Conservation (phyloP, 2,113 vertebrate species). For the Ornithorhynchus anatinus region DNA sequence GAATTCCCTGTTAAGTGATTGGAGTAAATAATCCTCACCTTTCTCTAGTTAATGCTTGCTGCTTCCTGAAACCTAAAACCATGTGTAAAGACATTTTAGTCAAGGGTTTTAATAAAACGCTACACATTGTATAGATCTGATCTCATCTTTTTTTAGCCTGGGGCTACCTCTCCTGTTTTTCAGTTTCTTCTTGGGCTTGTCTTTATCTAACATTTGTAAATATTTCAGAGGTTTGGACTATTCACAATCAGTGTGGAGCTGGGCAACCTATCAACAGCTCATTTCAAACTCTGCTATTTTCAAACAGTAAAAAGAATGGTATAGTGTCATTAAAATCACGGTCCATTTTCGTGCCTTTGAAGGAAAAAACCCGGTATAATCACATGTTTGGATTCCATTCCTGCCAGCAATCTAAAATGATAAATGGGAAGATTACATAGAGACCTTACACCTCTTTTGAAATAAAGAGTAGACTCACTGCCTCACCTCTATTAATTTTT, state of each 20-base stretch:
- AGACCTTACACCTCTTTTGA: background rate
- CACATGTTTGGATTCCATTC: background rate
- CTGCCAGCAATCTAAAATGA: background rate
- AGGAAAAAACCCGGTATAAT: constrained; percentile 7
- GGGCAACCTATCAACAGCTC: constrained; percentile 10
- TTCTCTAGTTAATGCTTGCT: constrained; percentile 75
- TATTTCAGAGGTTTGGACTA: constrained; percentile 79
- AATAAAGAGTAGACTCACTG: background rate
- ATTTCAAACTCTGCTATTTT: constrained; percentile 15
- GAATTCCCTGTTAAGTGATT: constrained; percentile 83
- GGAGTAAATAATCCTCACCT: constrained; percentile 77
- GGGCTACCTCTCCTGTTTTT: constrained; percentile 82
- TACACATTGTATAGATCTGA: constrained; percentile 83
- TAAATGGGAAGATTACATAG: background rate
- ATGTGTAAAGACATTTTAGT: constrained; percentile 78
- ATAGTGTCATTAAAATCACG: constrained; percentile 35
- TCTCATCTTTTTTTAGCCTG: constrained; percentile 78
- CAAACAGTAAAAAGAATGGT: constrained; percentile 9
- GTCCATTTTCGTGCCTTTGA: constrained; percentile 32
- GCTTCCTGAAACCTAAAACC: constrained; percentile 74
- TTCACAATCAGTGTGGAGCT: constrained; percentile 44
- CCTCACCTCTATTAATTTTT: background rate
- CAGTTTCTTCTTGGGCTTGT: constrained; percentile 74
- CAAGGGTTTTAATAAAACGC: constrained; percentile 85
- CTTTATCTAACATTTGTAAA: constrained; percentile 85